Conservation (phyloP, 2,797 vertebrate species). For the Squalus acanthias region DNA sequence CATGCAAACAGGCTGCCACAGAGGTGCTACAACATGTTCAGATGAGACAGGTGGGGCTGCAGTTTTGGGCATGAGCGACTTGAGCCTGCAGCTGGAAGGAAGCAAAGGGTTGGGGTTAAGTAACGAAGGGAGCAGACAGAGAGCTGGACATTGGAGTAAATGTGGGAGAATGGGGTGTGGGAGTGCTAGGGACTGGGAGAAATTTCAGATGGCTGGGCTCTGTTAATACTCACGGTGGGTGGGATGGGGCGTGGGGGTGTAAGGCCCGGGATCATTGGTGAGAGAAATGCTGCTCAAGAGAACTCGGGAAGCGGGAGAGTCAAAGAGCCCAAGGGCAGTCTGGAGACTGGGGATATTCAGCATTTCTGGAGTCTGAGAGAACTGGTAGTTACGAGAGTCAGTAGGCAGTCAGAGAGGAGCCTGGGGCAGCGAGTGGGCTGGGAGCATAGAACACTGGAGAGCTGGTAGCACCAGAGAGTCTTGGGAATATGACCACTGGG, state of each 20-base stretch:
- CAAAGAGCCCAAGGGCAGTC: not conserved
- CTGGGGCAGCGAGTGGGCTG: not conserved
- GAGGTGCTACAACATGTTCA: not conserved
- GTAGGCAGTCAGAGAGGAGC: not conserved
- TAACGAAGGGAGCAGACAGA: not conserved
- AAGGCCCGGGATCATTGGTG: not conserved
- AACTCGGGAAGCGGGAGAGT: not conserved
- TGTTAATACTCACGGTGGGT: too few species aligned
- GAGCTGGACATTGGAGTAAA: not conserved
- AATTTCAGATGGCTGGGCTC: too few species aligned
- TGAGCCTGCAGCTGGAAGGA: not conserved
- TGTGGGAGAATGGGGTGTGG: not conserved
- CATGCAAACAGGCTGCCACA: not conserved
- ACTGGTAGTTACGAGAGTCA: not conserved
- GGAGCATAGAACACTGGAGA: not conserved
- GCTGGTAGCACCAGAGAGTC: not conserved
- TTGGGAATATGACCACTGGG: not conserved
- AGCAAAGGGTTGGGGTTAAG: not conserved
- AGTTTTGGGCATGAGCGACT: not conserved
- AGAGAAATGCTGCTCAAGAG: not conserved
- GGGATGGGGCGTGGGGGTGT: not conserved
- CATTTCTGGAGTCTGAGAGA: not conserved
- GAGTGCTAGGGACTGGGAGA: not conserved
- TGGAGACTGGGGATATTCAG: not conserved
- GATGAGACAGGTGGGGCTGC: not conserved